These are phyloP conservation scores for Tursiops truncatus DNA, from an alignment of 2,113 vertebrate genomes.

Conservation along the genomic window DNA sequence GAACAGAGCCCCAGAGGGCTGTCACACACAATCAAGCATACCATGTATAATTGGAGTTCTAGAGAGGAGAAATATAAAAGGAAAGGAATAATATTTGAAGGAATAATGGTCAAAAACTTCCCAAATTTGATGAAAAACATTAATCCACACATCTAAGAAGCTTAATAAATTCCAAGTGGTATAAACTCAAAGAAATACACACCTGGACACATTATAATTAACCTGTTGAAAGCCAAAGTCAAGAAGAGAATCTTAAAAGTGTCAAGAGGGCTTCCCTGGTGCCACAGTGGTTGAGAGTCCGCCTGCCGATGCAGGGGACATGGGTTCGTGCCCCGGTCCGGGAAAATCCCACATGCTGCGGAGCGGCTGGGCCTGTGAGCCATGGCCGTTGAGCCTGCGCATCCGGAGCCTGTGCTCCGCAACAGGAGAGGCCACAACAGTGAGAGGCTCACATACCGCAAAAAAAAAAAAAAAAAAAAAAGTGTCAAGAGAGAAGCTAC, in stretches of 20 bases:
- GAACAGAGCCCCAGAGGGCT: neutral
- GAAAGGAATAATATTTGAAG: neutral
- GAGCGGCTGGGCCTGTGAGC: too few species aligned
- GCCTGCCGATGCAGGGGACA: too few species aligned
- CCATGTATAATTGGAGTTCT: neutral
- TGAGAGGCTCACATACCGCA: too few species aligned
- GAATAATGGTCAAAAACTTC: neutral
- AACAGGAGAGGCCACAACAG: too few species aligned
- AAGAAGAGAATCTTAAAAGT: neutral
- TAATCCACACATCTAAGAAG: neutral
- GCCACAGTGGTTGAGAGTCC: too few species aligned
- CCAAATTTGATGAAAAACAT: constrained; percentile 8
- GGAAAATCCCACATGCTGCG: too few species aligned
- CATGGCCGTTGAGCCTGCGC: too few species aligned
- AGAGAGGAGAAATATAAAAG: neutral
- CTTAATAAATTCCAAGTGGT: neutral
- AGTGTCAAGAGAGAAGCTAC: neutral
- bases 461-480: too few species aligned
- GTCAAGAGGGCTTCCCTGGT: neutral
- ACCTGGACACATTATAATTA: neutral
- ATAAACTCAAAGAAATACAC: constrained; percentile 17
- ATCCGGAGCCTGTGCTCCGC: too few species aligned
- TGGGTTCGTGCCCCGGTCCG: too few species aligned
- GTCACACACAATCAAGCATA: neutral
- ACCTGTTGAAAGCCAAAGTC: neutral